Evolutionary conservation across 2,888 invertebrate species (phyloP).

Genomic region (Hoplodrina blanda): DNA sequence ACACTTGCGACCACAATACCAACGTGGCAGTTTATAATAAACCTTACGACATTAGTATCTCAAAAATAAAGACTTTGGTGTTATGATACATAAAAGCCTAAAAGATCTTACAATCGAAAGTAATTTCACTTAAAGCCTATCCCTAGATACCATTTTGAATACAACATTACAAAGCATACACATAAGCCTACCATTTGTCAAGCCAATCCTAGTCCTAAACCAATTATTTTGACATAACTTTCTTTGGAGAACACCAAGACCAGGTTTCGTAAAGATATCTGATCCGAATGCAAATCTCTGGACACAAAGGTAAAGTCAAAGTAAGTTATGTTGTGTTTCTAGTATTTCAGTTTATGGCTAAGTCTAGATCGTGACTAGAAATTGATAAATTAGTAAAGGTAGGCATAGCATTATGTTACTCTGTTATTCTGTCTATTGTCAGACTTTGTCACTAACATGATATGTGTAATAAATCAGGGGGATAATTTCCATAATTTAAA

Average conservation of each 20-base stretch:
- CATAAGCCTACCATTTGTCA: slow-evolving; percentile 19
- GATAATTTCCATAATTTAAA: no score
- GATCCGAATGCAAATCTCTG: slow-evolving; percentile 20
- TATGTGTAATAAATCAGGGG: no score
- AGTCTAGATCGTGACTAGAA: slow-evolving; percentile 32
- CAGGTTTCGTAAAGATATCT: slow-evolving; percentile 45
- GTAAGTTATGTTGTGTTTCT: slow-evolving; percentile 34
- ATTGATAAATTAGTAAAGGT: slow-evolving; percentile 2
- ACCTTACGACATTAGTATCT: no score
- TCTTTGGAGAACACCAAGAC: slow-evolving; percentile 40
- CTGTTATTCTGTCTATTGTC: background rate
- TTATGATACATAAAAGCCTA: background rate
- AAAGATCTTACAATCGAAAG: background rate
- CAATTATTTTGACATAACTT: slow-evolving; percentile 47
- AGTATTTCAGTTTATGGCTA: slow-evolving; percentile 25
- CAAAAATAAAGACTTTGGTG: no score
- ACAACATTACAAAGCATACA: background rate
- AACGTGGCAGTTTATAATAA: no score
- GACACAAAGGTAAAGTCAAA: slow-evolving; percentile 47
- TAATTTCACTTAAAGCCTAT: background rate
- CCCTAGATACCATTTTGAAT: background rate
- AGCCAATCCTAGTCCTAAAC: background rate
- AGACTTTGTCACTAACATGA: background rate
- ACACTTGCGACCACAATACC: no score
- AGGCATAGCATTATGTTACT: background rate